phyloP scores from a whole-genome alignment of 2,797 vertebrate species.

The Eulemur mongoz region DNA sequence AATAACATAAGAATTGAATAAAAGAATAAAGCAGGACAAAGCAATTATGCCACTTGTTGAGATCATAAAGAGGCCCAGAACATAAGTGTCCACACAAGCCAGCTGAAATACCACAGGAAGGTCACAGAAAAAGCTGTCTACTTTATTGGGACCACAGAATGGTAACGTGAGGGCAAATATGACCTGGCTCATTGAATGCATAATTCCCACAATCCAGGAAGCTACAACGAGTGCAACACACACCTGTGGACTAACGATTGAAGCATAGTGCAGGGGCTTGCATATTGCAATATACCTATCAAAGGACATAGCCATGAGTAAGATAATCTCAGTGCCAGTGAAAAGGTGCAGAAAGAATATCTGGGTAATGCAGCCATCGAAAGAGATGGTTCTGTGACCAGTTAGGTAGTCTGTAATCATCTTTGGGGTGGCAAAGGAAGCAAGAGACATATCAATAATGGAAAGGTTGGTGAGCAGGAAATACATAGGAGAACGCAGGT shows the following conservation, averaged over 20 bases:
- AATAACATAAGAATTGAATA: slow-evolving; percentile 73
- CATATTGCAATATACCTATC: slow-evolving; percentile 73
- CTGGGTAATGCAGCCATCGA: slow-evolving; percentile 70
- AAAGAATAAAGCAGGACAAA: slow-evolving; percentile 71
- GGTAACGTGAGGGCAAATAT: slow-evolving; percentile 82
- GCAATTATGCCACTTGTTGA: slow-evolving; percentile 75
- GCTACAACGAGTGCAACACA: slow-evolving; percentile 54
- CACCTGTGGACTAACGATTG: slow-evolving; percentile 71
- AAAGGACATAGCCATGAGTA: slow-evolving; percentile 75
- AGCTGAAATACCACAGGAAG: slow-evolving; percentile 67
- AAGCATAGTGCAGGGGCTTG: slow-evolving; percentile 77
- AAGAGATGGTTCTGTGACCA: slow-evolving; percentile 68
- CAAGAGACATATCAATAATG: slow-evolving; percentile 74
- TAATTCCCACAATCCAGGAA: slow-evolving; percentile 70
- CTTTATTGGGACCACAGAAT: slow-evolving; percentile 83
- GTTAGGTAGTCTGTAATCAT: slow-evolving; percentile 74
- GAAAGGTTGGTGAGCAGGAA: slow-evolving; percentile 72
- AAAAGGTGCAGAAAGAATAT: slow-evolving; percentile 78
- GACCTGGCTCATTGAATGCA: slow-evolving; percentile 51
- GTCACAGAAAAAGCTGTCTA: slow-evolving; percentile 86
- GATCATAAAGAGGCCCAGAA: slow-evolving; percentile 63
- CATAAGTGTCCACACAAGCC: slow-evolving; percentile 61
- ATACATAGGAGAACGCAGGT: slow-evolving; percentile 73
- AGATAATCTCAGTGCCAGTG: slow-evolving; percentile 73
- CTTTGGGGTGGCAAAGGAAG: slow-evolving; percentile 73